Evolutionary conservation across 2,797 vertebrate genomes (phyloP), one percentile per base, ranked within the genome.

Genomic region (Paedocypris micromegethes): DNA sequence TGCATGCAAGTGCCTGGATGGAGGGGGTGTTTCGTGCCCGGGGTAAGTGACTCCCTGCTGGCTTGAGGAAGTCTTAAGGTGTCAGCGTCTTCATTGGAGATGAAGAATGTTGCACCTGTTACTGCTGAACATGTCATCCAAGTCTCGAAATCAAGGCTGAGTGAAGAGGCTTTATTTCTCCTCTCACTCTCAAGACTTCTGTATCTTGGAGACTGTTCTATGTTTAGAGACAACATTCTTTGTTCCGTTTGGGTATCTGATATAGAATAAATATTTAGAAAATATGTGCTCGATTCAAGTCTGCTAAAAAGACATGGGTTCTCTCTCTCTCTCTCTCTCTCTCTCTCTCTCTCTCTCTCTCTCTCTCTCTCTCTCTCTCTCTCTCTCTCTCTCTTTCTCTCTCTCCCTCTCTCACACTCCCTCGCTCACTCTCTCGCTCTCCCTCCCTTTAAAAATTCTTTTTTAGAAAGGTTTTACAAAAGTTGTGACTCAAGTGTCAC

Each of bases 21-120:
- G 6, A 70, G 54, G 66, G 43, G 50, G 9, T 49, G 51, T 68
- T 71, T 66, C 41, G 46, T 65, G 43, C 57, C 77, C 78, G 80
- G 84, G 76, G 82, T 83, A 86, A 84, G 71, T 58, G 57, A 76
- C 74, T 72, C 75, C 78, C 66, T 72, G 66, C 38, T 67, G 78
- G 68, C 66, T 61, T 64, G 76, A 65, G 76, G 75, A 83, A 81
- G 79, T 78, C 75, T 80, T 23, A 66, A 76, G 66, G 61, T 48
- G 74, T 79, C 78, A 75, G 78, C 48, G 47, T 78, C 78, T 80
- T 80, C 58, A 63, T 41, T 72, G 66, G 52, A 64, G 52, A 67
- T 44, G 58, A 47, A 56, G 3, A 6, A 4, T 8, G 45, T 23
- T 39, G 23, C 79, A 77, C 72, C 79, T 77, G 76, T 80, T 77